Evolutionary conservation across 2,113 vertebrate genomes (phyloP).

Genomic region (Xiphias gladius): DNA sequence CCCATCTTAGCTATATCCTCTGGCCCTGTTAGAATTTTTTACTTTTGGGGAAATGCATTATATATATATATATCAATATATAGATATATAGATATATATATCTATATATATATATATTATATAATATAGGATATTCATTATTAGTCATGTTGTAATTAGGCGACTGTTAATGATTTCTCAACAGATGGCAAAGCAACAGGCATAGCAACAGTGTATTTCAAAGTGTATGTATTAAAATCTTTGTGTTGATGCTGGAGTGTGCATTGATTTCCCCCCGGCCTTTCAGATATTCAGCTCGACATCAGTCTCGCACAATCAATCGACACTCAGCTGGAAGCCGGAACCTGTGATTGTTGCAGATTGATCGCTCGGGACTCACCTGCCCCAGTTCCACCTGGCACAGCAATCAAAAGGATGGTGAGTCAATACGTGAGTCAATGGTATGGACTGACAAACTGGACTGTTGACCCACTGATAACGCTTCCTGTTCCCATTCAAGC

Average conservation of each 20-base stretch:
- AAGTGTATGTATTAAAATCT: neutral
- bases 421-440: conserved; percentile 12
- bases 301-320: neutral
- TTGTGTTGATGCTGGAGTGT: neutral
- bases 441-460: conserved; percentile 22
- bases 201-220: no score
- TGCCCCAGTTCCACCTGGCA: conserved; percentile 15
- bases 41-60: no score
- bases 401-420: neutral
- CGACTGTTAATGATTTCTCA: no score
- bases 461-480: conserved; percentile 24
- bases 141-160: no score
- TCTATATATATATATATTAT: no score
- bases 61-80: no score
- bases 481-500: neutral
- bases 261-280: neutral
- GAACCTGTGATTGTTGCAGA: neutral
- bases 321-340: conserved; percentile 7
- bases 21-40: no score
- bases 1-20: no score
- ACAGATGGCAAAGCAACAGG: no score
- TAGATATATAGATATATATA: no score
- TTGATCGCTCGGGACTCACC: neutral
- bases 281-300: conserved; percentile 2
- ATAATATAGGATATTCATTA: no score